Conservation (phyloP, 2,888 invertebrate species). For the Leucozona laternaria region DNA sequence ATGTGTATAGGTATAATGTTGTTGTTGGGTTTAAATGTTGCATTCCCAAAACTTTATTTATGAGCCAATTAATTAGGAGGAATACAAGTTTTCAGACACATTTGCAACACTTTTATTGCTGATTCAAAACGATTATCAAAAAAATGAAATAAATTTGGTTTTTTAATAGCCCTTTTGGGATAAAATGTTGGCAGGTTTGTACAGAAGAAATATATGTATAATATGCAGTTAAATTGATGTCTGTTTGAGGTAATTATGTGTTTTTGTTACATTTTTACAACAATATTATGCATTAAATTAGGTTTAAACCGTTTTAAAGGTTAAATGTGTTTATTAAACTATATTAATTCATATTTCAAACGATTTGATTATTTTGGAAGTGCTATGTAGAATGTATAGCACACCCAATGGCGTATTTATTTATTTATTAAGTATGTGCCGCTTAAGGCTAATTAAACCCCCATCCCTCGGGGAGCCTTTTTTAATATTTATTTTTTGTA, state of each 20-base stretch:
- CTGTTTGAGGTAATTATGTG: conserved; percentile 48
- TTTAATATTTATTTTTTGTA: too few relatives aligned
- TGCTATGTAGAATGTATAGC: too few relatives aligned
- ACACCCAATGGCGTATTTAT: too few relatives aligned
- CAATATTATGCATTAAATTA: not conserved
- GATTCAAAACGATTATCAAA: conserved; percentile 43
- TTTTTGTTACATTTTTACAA: conserved; percentile 19
- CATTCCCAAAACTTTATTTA: conserved; percentile 65
- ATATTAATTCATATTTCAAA: too few relatives aligned
- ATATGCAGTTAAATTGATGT: conserved; percentile 39
- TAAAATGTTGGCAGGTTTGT: conserved; percentile 9
- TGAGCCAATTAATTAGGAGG: conserved; percentile 68
- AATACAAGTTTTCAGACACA: conserved; percentile 72
- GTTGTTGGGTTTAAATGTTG: conserved; percentile 46
- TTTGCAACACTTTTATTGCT: conserved; percentile 69
- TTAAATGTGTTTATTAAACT: too few relatives aligned
- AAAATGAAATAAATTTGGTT: conserved; percentile 56
- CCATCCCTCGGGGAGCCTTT: too few relatives aligned
- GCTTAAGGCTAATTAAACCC: too few relatives aligned
- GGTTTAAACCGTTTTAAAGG: not conserved
- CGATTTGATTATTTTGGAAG: too few relatives aligned
- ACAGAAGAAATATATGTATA: conserved; percentile 14
- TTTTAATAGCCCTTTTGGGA: conserved; percentile 52
- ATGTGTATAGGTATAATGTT: not conserved
- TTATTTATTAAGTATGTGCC: too few relatives aligned